Evolutionary conservation across 2,888 invertebrate genomes (phyloP).

Genomic region (Hemicrepidius hirtus): DNA sequence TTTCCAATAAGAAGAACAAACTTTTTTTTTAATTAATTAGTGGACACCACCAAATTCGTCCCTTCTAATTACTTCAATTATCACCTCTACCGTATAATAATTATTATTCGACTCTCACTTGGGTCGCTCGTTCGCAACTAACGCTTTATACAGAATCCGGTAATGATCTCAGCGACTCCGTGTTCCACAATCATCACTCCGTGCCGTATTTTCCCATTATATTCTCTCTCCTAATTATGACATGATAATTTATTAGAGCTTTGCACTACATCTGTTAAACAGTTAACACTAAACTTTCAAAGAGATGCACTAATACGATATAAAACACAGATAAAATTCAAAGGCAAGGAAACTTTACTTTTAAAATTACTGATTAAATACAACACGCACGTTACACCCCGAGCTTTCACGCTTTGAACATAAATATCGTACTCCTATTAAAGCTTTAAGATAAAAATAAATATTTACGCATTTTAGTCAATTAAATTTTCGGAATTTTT

Average conservation of each 20-base stretch:
- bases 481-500: no score
- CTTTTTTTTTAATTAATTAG: background rate
- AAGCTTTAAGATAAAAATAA: no score
- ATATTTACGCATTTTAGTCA: no score
- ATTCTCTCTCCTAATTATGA: conserved; percentile 42
- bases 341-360: background rate
- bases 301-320: background rate
- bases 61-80: conserved; percentile 1
- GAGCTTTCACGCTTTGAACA: no score
- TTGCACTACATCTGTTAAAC: conserved; percentile 8
- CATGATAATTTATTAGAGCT: conserved; percentile 18
- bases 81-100: conserved; percentile 27
- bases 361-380: background rate
- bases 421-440: no score
- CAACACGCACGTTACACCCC: no score
- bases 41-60: no score
- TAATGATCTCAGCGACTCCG: conserved; percentile 49
- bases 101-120: conserved; percentile 44
- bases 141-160: conserved; percentile 49
- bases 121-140: conserved; percentile 46
- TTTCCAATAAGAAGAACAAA: background rate
- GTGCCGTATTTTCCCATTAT: conserved; percentile 39
- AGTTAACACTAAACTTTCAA: conserved; percentile 7
- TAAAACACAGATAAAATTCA: background rate
- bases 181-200: conserved; percentile 46